Percentiles rank a stretch among this genome's conserved stretches.
phyloP scores from a whole-genome alignment of 1,140 invertebrate species.

The Tetramorium simillimum region DNA sequence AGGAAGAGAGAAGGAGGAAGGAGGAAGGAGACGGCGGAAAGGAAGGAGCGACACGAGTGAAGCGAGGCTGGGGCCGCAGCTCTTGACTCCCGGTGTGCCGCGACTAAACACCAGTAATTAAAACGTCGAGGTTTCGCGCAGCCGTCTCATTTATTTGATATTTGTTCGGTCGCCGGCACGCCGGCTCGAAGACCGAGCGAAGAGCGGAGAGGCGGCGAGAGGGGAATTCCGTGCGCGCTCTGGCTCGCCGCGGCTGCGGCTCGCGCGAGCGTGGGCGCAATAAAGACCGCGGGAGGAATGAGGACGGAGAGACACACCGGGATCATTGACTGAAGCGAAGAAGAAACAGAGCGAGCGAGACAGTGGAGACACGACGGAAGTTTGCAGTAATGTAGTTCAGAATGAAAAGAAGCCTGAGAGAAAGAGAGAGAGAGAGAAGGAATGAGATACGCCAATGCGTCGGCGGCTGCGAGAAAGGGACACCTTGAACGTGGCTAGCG shows the following conservation, averaged over 20 bases:
- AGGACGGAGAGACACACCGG: constrained; percentile 8
- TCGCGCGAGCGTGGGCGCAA: constrained; percentile 34
- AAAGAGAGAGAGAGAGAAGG: neutral
- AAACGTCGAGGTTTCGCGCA: constrained; percentile 70
- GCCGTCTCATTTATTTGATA: constrained; percentile 71
- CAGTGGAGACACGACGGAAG: neutral
- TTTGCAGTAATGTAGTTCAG: neutral
- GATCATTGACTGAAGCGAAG: constrained; percentile 25
- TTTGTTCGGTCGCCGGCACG: constrained; percentile 62
- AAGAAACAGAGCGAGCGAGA: constrained; percentile 13
- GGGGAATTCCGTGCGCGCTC: constrained; percentile 32
- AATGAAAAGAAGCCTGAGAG: constrained; percentile 11
- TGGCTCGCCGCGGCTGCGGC: neutral
- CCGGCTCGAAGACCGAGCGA: neutral
- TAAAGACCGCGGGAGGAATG: constrained; percentile 25
- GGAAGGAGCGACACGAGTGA: constrained; percentile 16
- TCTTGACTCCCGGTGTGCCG: constrained; percentile 50
- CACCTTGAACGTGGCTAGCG: neutral
- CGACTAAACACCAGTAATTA: constrained; percentile 74
- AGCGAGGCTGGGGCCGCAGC: neutral
- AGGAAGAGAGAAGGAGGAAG: neutral
- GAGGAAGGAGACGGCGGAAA: neutral
- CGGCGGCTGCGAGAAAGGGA: constrained; percentile 12
- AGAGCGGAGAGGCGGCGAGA: constrained; percentile 4
- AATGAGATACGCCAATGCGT: neutral